Percentiles rank a stretch among this genome's conserved stretches.
Conservation (phyloP, 2,888 invertebrate genomes). For the Stenurella melanura region DNA sequence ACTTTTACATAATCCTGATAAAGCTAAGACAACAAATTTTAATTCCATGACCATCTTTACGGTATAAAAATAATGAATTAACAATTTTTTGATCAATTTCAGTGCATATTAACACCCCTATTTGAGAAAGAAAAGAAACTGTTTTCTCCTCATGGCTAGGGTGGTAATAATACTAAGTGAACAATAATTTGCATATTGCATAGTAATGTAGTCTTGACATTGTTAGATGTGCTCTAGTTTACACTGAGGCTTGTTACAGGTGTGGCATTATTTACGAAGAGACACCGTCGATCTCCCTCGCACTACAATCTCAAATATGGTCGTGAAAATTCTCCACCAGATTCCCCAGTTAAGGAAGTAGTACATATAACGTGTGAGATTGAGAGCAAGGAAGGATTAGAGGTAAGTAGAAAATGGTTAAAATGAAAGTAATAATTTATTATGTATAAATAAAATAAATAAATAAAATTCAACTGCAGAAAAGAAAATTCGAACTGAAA, state of each 20-base stretch:
- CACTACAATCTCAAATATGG: slow-evolving; percentile 81
- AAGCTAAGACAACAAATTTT: too few species aligned
- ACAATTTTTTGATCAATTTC: too few species aligned
- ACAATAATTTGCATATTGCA: not conserved
- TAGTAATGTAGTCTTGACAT: slow-evolving; percentile 1
- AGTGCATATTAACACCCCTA: not conserved
- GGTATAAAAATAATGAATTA: too few species aligned
- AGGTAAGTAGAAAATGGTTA: slow-evolving; percentile 66
- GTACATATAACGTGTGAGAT: slow-evolving; percentile 57
- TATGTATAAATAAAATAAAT: too few species aligned
- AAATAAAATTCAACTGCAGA: too few species aligned
- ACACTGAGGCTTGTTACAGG: slow-evolving; percentile 57
- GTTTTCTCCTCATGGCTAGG: not conserved
- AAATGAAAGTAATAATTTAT: not conserved
- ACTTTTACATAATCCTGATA: too few species aligned
- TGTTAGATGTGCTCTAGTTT: slow-evolving; percentile 41
- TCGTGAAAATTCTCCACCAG: slow-evolving; percentile 78
- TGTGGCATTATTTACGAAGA: slow-evolving; percentile 73
- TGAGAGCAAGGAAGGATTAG: slow-evolving; percentile 72
- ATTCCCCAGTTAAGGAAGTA: slow-evolving; percentile 76
- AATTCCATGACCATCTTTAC: too few species aligned
- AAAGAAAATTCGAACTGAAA: too few species aligned
- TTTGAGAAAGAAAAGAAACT: not conserved
- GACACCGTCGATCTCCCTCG: slow-evolving; percentile 80
- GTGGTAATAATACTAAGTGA: slow-evolving; percentile 8